Percentiles rank a stretch among this genome's conserved stretches.
These are phyloP conservation scores for Aspiorhynchus laticeps DNA, from an alignment of 2,113 vertebrate species.

Conservation along the genomic window DNA sequence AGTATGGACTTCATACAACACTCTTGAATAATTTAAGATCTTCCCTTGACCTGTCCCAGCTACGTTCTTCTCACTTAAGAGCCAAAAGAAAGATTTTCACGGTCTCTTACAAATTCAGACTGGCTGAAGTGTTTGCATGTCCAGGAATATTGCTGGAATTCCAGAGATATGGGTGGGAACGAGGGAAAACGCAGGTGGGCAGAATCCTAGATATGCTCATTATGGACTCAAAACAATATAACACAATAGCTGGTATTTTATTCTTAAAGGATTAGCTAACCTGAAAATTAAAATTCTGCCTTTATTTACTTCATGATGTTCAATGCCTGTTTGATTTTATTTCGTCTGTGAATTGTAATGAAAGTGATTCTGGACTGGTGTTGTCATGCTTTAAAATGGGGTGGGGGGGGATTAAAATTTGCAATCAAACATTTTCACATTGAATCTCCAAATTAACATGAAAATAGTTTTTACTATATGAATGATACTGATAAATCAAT, in stretches of 20 bases:
- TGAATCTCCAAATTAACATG: too few species aligned
- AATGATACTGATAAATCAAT: too few species aligned
- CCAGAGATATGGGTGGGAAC: neutral
- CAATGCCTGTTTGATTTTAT: neutral
- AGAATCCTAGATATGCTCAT: neutral
- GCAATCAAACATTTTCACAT: too few species aligned
- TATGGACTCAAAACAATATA: neutral
- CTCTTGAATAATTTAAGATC: conserved; percentile 13
- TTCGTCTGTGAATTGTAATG: neutral
- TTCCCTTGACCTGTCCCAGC: neutral
- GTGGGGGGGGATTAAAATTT: too few species aligned
- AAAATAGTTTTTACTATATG: too few species aligned
- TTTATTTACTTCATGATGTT: neutral
- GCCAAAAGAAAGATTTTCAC: neutral
- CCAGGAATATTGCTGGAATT: neutral
- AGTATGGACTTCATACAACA: neutral
- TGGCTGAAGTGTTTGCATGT: neutral
- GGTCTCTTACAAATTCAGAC: neutral
- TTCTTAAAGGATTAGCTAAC: neutral
- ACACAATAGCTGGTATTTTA: neutral
- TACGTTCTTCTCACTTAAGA: neutral
- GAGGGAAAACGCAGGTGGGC: neutral
- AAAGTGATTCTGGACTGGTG: too few species aligned
- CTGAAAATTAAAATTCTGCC: neutral
- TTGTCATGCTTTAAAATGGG: too few species aligned